Percentiles rank a stretch among this genome's conserved stretches.
Evolutionary conservation across 2,888 invertebrate genomes (phyloP).

Genomic region (Pyrrhosoma nymphula): DNA sequence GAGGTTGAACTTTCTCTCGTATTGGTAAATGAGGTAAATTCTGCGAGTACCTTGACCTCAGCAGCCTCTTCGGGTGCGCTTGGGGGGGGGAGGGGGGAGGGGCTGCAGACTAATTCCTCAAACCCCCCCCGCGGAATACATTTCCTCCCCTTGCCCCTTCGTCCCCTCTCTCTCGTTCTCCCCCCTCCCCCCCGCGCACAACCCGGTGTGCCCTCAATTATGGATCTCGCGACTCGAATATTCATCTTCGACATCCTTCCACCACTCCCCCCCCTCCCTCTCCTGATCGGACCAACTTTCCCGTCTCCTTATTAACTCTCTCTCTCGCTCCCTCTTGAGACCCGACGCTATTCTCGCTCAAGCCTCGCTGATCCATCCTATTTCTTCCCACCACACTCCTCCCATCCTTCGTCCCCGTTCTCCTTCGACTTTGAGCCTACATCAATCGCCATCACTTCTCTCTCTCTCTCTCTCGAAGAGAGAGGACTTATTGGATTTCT

Average conservation of each 20-base stretch:
- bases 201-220: neutral
- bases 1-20: neutral
- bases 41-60: neutral
- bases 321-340: neutral
- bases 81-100: neutral
- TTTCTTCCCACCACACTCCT: neutral
- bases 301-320: neutral
- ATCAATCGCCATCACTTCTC: conserved; percentile 15
- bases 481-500: conserved; percentile 21
- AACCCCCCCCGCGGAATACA: neutral
- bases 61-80: neutral
- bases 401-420: too few relatives aligned
- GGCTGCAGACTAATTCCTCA: neutral
- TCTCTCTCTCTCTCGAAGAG: neutral
- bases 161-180: neutral
- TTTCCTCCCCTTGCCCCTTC: neutral
- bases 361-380: neutral
- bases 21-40: neutral
- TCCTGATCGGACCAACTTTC: neutral
- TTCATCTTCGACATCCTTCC: conserved; percentile 22
- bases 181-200: neutral
- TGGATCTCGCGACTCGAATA: conserved; percentile 29
- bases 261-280: neutral
- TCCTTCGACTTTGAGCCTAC: neutral
- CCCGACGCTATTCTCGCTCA: neutral